Evolutionary conservation across 2,113 vertebrate genomes (phyloP).

Genomic region (Propithecus coquereli): DNA sequence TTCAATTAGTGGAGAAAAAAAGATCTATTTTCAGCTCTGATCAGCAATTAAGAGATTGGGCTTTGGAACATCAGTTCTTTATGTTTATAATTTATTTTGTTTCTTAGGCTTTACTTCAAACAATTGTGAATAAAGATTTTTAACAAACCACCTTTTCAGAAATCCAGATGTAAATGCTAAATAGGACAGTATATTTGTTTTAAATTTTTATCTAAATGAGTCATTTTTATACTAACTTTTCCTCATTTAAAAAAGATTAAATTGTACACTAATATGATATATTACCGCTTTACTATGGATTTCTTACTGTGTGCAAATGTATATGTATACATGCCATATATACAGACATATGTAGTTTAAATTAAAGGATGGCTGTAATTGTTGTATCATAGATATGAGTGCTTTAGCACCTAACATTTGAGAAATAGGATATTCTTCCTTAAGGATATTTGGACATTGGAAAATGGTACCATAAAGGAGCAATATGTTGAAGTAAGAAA

Average conservation of each 20-base stretch:
- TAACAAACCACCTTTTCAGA: neutral
- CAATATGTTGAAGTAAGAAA: neutral
- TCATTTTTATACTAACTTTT: constrained; percentile 42
- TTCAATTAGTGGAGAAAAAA: constrained; percentile 65
- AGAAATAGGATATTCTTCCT: constrained; percentile 40
- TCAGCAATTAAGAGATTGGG: constrained; percentile 69
- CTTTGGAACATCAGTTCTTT: constrained; percentile 61
- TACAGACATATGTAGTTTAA: neutral
- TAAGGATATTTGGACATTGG: neutral
- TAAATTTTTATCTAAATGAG: neutral
- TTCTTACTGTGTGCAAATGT: neutral
- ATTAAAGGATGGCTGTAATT: neutral
- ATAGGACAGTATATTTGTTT: neutral
- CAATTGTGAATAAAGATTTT: constrained; percentile 49
- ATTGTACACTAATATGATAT: neutral
- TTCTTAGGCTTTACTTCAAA: constrained; percentile 63
- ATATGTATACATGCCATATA: neutral
- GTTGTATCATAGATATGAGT: neutral
- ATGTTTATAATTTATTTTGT: constrained; percentile 64
- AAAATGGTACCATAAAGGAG: constrained; percentile 29
- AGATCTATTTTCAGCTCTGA: constrained; percentile 73
- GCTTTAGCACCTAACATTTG: neutral
- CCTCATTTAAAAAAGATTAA: neutral
- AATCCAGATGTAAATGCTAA: neutral
- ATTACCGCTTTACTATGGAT: neutral